phyloP scores from a whole-genome alignment of 2,888 invertebrate species.

The Leptinotarsa rubiginosa region DNA sequence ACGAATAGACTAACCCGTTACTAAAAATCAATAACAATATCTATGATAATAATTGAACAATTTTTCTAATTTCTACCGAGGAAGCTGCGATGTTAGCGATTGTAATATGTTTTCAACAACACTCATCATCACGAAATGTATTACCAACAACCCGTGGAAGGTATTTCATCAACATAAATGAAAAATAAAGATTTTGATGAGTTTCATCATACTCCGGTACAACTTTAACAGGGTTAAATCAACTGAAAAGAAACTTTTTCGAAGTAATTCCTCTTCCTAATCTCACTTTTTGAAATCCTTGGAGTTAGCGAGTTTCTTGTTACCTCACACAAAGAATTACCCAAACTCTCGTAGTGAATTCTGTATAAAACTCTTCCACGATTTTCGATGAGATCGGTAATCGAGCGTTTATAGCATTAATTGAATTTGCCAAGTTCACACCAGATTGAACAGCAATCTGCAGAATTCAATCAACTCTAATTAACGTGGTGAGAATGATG shows the following conservation, averaged over 20 bases:
- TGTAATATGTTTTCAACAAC: too few species aligned
- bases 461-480: conserved; percentile 19
- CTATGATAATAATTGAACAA: too few species aligned
- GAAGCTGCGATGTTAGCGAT: too few species aligned
- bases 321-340: conserved; percentile 26
- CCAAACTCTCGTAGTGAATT: not conserved
- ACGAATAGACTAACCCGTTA: not conserved
- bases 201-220: not conserved
- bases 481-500: conserved; percentile 7
- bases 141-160: not conserved
- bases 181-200: not conserved
- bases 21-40: too few species aligned
- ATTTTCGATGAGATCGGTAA: conserved; percentile 9
- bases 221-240: not conserved
- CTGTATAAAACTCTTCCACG: not conserved
- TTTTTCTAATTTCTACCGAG: too few species aligned
- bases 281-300: conserved; percentile 14
- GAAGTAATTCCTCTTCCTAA: not conserved
- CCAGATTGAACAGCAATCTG: conserved; percentile 24
- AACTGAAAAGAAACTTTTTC: not conserved
- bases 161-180: not conserved
- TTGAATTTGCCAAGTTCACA: conserved; percentile 21
- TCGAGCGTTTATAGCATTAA: conserved; percentile 21
- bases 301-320: conserved; percentile 21
- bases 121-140: too few species aligned